Percentiles rank a stretch among this genome's conserved stretches.
These are phyloP conservation scores for Melieria crassipennis DNA, from an alignment of 2,888 invertebrate genomes.

Conservation along the genomic window DNA sequence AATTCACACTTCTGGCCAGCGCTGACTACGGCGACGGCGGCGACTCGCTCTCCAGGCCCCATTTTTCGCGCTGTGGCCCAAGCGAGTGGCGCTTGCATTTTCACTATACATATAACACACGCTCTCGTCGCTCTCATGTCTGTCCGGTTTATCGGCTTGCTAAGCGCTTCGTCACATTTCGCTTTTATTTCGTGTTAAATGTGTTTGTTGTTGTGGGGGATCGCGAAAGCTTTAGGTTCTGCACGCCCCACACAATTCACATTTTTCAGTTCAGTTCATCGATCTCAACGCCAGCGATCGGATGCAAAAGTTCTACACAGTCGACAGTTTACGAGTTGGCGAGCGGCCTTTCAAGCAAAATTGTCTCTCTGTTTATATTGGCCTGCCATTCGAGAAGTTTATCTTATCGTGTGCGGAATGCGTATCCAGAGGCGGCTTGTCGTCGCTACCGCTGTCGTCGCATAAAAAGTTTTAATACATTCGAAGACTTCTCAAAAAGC, in stretches of 20 bases:
- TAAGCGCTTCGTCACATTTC: no score
- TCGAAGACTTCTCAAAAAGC: no score
- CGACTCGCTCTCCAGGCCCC: no score
- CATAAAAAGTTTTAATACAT: not conserved
- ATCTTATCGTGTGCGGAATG: slow-evolving; percentile 44
- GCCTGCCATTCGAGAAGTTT: slow-evolving; percentile 41
- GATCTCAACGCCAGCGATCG: slow-evolving; percentile 63
- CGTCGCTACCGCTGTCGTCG: not conserved
- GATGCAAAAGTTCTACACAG: slow-evolving; percentile 42
- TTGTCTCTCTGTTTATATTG: slow-evolving; percentile 14
- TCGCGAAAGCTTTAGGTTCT: slow-evolving; percentile 30
- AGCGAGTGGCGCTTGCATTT: no score
- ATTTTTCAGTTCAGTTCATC: slow-evolving; percentile 58
- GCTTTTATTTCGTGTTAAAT: not conserved
- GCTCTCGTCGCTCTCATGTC: no score
- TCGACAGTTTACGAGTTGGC: not conserved
- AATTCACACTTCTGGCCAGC: no score
- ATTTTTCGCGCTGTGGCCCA: no score
- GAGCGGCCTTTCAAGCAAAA: not conserved
- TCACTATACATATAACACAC: no score
- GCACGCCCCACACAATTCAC: slow-evolving; percentile 28
- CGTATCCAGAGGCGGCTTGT: slow-evolving; percentile 33
- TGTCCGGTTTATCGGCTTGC: no score
- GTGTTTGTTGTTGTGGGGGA: not conserved
- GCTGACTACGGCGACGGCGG: no score